Evolutionary conservation across 1,140 invertebrate genomes (phyloP), one percentile per base, ranked within the genome.

Genomic region (Dermatophagoides farinae): DNA sequence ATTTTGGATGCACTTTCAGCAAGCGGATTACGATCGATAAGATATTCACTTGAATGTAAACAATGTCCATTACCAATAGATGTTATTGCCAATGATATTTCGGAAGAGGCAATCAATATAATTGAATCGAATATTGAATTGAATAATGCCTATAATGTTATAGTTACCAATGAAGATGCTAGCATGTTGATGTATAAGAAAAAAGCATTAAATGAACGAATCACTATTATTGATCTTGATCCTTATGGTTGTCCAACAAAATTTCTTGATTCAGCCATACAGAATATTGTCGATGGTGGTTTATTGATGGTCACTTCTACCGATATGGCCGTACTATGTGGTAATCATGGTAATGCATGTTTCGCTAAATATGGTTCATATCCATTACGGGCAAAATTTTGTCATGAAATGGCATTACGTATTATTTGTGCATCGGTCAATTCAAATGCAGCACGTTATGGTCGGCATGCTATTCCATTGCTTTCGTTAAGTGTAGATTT

Each of bases 301-400:
- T 65, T 82, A 39, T 72, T 99, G n/a, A 78, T 96, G 63, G 81
- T 98, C 0, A 99, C 96, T 0, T 92, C 90, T 22, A 99, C 96
- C 0, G 96, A 99, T 71, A 91, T 95, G 85, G 95, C 91, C 1
- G 83, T 97, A 12, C 73, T 99, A 49, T 92, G 90, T 66, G 96
- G 96, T 1, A 97, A 96, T 76, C 80, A 82, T 5, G 83, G 88
- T 0, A 92, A 98, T 73, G 88, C 90, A 0, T 97, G 89, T 71
- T 87, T 83, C 68, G 79, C 81, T 0, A 96, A 97, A 76, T 99
- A 99, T 73, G 92, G 92, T 5, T 79, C 90, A 10, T 76, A 95
- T 59, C 86, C 92, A 1, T 69, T 97, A 10, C 82, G 82, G 66
- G 82, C 80, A 16, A 88, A 86, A 69, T 80, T 79, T 64, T 97